Evolutionary conservation across 2,888 invertebrate species (phyloP).

Genomic region (Cataglyphis cursor): DNA sequence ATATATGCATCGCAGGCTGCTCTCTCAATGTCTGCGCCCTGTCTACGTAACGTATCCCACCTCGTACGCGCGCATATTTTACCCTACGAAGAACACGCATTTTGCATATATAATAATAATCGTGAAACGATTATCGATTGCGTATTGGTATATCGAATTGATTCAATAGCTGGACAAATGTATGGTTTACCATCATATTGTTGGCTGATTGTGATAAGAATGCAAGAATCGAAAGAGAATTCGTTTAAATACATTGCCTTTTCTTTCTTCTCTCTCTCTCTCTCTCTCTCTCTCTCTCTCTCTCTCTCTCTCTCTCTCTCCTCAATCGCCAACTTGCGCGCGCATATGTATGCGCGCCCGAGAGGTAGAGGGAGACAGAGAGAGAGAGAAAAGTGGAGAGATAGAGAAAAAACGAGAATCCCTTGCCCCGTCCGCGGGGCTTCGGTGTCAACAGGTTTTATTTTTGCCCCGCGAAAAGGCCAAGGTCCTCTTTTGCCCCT

Average conservation of each 20-base stretch:
- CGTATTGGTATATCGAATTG: not conserved
- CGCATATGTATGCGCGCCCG: slow-evolving; percentile 35
- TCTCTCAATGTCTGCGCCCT: slow-evolving; percentile 77
- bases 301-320: not conserved
- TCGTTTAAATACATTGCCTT: not conserved
- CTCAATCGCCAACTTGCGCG: slow-evolving; percentile 39
- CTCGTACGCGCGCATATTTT: not conserved
- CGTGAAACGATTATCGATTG: not conserved
- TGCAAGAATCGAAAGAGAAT: not conserved
- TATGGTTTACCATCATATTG: not conserved
- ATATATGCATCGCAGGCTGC: slow-evolving; percentile 68
- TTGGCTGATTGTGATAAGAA: not conserved
- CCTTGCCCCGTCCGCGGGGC: slow-evolving; percentile 79
- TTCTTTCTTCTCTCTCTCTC: not conserved
- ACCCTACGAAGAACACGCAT: not conserved
- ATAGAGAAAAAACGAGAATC: slow-evolving; percentile 64
- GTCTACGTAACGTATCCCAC: slow-evolving; percentile 68
- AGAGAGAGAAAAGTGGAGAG: slow-evolving; percentile 35
- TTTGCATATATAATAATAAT: not conserved
- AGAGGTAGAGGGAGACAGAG: slow-evolving; percentile 12
- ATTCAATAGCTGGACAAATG: not conserved
- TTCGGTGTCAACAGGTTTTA: slow-evolving; percentile 84
- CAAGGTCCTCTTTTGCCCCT: slow-evolving; percentile 81
- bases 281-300: not conserved
- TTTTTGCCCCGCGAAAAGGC: slow-evolving; percentile 84